Evolutionary conservation across 2,113 vertebrate genomes (phyloP), one percentile per base, ranked within the genome.

Genomic region (Oryzias javanicus): DNA sequence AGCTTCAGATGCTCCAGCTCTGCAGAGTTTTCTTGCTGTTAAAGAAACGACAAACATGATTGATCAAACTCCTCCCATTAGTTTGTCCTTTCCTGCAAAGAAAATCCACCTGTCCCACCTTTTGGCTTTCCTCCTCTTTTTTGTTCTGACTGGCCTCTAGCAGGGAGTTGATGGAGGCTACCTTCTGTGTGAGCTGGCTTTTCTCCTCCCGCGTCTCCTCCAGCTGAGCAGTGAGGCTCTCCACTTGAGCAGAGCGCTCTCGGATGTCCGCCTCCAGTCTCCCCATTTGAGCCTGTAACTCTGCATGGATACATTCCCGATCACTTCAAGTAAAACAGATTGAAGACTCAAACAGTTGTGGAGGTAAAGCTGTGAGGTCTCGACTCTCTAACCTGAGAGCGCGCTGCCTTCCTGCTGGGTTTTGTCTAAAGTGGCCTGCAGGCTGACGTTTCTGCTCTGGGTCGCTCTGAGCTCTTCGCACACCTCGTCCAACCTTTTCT

Each of bases 401-500:
- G 78, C 53, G 60, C 91, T 84, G 88, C 90, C 90, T 47, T 97
- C 93, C 67, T 90, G 91, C 68, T 92, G 93, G 64, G 88, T 84
- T 64, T 93, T 93, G 67, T 96, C 93, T 16, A 92, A 49, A 0
- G 93, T 91, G 1, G 86, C 86, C 72, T 94, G 82, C 53, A 98
- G 82, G 76, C 58, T 92, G 84, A 77, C 82, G 44, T 91, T 94
- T 85, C 64, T 93, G 77, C 65, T 90, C 79, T 97, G 96, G 1
- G 91, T 69, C 27, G 84, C 91, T 67, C 92, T 89, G 17, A 98
- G 93, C 74, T 98, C 95, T 0, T 92, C 91, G 3, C 90, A 89
- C 18, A 97, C 92, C 85, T 96, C 95, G 0, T 96, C 94, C 77
- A 97, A 70, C 55, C 90, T 92, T 82, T 92, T 94, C 87, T 96